Base-by-base conservation (phyloP, 2,113 vertebrate species). In the Nibea albiflora region DNA sequence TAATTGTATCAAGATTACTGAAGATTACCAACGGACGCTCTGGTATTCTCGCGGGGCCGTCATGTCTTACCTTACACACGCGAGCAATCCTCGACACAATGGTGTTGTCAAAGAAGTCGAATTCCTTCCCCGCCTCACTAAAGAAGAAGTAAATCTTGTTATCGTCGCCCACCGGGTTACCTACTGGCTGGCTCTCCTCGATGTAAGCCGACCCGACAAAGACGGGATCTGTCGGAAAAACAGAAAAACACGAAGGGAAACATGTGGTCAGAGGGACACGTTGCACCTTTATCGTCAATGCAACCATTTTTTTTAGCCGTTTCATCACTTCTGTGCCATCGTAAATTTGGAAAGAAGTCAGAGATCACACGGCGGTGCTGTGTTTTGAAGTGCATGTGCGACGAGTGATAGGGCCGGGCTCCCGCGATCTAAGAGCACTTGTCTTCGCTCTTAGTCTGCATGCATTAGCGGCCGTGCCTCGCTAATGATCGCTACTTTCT, bases 71-170 rank as follows among this genome's bases (percentile, higher is more conserved):
- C 97, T 98, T 98, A 92, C 98, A 99, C 72, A 98, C 95, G 0
- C 97, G 96, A 0, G 97, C 97, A 0, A 99, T 95, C 78, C 97
- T 95, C 3, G 98, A 98, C 78, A 99, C 97, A 0, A 97, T 95
- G 49, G 97, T 97, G 92, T 97, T 97, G 93, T 98, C 97, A 0
- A 98, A 98, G 92, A 98, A 99, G 91, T 98, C 97, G 0, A 98
- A 97, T 84, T 98, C 97, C 83, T 97, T 97, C 50, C 97, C 97
- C 0, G 95, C 96, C 92, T 99, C 98, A 0, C 97, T 97, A 86
- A 99, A 99, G 96, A 99, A 99, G 94, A 98, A 98, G 95, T 98
- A 99, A 77, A 99, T 95, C 92, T 99, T 98, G 93, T 98, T 96
- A 0, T 98, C 97, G 0, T 96, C 95, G 0, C 95, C 96, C 5